Percentiles rank a stretch among this genome's conserved stretches.
Evolutionary conservation across 2,888 invertebrate genomes (phyloP).

Genomic region (Eristalis arbustorum): DNA sequence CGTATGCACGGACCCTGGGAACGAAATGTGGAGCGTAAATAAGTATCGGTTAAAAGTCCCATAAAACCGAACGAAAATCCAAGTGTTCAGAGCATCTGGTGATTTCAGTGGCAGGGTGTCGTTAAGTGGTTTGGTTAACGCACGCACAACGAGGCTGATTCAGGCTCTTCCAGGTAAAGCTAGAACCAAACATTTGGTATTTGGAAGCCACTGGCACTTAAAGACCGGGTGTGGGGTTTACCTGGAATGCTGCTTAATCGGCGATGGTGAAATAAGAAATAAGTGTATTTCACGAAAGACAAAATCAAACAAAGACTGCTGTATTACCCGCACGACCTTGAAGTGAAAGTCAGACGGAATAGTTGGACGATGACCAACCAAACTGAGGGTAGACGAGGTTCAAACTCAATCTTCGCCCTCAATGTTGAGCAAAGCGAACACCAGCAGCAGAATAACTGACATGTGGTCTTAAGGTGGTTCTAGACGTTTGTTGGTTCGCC

Average conservation of each 20-base stretch:
- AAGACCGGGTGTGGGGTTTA: background rate
- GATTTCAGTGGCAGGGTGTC: background rate
- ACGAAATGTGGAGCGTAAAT: slow-evolving; percentile 21
- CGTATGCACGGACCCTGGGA: slow-evolving; percentile 18
- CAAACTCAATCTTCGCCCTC: too few relatives aligned
- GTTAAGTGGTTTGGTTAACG: slow-evolving; percentile 6
- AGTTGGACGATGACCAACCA: too few relatives aligned
- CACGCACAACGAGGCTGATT: background rate
- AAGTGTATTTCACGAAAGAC: background rate
- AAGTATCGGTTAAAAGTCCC: slow-evolving; percentile 23
- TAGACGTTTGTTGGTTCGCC: too few relatives aligned
- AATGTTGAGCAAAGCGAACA: too few relatives aligned
- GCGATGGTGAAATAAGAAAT: background rate
- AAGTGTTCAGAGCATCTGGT: slow-evolving; percentile 30
- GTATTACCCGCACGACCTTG: background rate
- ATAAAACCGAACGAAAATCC: slow-evolving; percentile 7
- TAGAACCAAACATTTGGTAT: background rate
- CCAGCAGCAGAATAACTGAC: too few relatives aligned
- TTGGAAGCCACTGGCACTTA: background rate
- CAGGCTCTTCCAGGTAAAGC: slow-evolving; percentile 6
- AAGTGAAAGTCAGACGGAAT: too few relatives aligned
- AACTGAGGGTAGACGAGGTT: too few relatives aligned
- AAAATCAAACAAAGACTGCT: background rate
- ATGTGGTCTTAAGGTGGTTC: too few relatives aligned
- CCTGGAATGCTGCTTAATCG: background rate